Conservation (phyloP, 2,113 vertebrate species). For the Osmerus eperlanus region DNA sequence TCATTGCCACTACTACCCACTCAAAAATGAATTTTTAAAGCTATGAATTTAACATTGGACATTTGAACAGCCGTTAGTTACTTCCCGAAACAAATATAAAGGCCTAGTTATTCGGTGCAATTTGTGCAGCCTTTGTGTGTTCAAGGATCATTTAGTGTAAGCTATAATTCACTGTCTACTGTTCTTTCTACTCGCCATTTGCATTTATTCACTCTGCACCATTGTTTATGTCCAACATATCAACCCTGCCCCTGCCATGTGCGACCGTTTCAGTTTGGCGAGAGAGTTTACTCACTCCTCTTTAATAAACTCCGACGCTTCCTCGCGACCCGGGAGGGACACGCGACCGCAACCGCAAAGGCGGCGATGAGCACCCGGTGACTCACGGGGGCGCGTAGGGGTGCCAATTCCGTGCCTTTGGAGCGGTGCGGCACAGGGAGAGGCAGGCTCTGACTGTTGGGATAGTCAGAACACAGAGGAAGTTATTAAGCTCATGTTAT, state of each 20-base stretch:
- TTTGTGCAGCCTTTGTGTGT: no score
- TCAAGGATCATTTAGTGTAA: no score
- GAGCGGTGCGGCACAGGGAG: not conserved
- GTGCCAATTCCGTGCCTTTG: slow-evolving; percentile 44
- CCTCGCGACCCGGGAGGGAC: slow-evolving; percentile 30
- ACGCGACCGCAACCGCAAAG: slow-evolving; percentile 27
- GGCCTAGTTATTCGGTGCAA: no score
- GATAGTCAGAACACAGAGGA: no score
- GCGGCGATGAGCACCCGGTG: slow-evolving; percentile 51
- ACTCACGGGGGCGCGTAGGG: slow-evolving; percentile 48
- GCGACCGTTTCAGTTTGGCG: slow-evolving; percentile 13
- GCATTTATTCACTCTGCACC: not conserved
- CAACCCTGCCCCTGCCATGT: slow-evolving; percentile 4
- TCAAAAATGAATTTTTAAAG: no score
- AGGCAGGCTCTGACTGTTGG: no score
- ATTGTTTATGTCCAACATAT: not conserved
- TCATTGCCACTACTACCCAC: no score
- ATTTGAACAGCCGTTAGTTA: no score
- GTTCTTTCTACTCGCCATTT: not conserved
- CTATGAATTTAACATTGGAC: not conserved
- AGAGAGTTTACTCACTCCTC: not conserved
- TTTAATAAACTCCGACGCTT: slow-evolving; percentile 27
- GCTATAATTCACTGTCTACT: not conserved
- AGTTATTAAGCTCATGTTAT: no score
- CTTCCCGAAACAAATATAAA: no score